Conservation (phyloP, 2,113 vertebrate genomes). For the Amblyopsis rosae region DNA sequence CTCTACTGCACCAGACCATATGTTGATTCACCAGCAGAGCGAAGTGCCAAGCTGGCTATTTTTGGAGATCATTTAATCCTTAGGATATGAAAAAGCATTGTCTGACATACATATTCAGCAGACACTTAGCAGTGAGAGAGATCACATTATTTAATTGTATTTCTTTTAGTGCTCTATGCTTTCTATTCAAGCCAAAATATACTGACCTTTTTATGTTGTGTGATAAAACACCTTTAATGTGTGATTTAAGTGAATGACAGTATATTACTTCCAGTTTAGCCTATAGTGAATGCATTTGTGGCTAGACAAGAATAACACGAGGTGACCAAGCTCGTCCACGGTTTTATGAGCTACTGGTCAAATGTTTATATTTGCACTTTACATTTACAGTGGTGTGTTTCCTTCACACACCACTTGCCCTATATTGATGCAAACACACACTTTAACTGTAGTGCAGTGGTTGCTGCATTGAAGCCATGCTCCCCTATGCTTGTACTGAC, state of each 20-base stretch:
- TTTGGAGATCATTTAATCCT: slow-evolving; percentile 19
- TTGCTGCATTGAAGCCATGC: too few relatives aligned
- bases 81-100: slow-evolving; percentile 1
- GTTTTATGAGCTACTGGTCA: too few relatives aligned
- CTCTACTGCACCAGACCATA: not conserved
- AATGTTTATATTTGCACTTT: too few relatives aligned
- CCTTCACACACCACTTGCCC: not conserved
- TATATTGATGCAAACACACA: slow-evolving; percentile 6
- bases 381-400: slow-evolving; percentile 9
- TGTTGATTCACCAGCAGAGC: slow-evolving; percentile 25
- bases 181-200: slow-evolving; percentile 5
- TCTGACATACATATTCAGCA: slow-evolving; percentile 27
- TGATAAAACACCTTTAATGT: slow-evolving; percentile 3
- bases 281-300: too few relatives aligned
- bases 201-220: slow-evolving; percentile 8
- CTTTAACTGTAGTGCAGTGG: too few relatives aligned
- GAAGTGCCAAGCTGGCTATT: slow-evolving; percentile 9
- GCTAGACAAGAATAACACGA: too few relatives aligned
- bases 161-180: slow-evolving; percentile 2
- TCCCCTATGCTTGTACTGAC: not conserved
- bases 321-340: too few relatives aligned
- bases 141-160: not conserved
- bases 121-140: not conserved
- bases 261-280: too few relatives aligned
- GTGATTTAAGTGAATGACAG: not conserved